Percentiles rank a stretch among this genome's conserved stretches.
phyloP scores from a whole-genome alignment of 2,888 invertebrate species.

The Idaea biselata region DNA sequence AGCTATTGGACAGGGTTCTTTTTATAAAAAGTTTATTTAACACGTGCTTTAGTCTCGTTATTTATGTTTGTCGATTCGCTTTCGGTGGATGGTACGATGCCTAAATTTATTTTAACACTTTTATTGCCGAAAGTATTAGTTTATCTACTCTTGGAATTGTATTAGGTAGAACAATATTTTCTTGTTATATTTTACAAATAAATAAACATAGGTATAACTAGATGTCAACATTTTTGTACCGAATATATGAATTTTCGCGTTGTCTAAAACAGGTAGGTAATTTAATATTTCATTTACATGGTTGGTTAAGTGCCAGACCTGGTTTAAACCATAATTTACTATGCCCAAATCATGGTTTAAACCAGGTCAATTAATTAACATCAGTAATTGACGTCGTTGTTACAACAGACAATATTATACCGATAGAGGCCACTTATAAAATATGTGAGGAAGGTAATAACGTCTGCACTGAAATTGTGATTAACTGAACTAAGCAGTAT shows the following conservation, averaged over 20 bases:
- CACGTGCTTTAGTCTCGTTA: constrained; percentile 52
- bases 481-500: constrained; percentile 23
- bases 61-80: constrained; percentile 39
- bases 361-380: too few relatives aligned
- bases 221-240: too few relatives aligned
- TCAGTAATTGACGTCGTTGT: too few relatives aligned
- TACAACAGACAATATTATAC: too few relatives aligned
- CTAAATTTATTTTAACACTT: constrained; percentile 9
- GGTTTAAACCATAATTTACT: too few relatives aligned
- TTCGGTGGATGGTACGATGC: constrained; percentile 35
- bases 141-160: neutral
- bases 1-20: constrained; percentile 70
- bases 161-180: neutral
- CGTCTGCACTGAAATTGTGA: constrained; percentile 19
- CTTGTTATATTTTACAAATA: too few relatives aligned
- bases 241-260: too few relatives aligned
- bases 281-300: too few relatives aligned
- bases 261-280: too few relatives aligned
- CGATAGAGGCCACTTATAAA: constrained; percentile 5
- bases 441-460: constrained; percentile 10
- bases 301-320: too few relatives aligned
- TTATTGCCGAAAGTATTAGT: neutral
- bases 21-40: constrained; percentile 69
- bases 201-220: too few relatives aligned
- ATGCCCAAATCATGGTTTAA: too few relatives aligned